Percentiles rank a stretch among this genome's conserved stretches.
Conservation (phyloP, 1,140 invertebrate genomes). For the Alviniconcha marisindica region DNA sequence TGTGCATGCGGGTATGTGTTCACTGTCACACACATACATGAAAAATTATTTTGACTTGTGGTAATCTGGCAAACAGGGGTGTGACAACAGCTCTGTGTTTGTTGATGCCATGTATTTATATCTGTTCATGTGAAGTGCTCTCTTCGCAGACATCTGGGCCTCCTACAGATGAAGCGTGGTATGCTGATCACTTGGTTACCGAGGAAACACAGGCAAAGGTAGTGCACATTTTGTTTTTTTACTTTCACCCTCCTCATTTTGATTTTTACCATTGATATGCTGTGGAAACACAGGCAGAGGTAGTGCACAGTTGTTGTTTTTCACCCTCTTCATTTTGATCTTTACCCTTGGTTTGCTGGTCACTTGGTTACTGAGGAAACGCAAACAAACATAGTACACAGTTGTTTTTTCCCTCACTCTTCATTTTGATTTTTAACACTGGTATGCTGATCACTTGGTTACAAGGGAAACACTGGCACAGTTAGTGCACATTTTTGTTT, state of each 20-base stretch:
- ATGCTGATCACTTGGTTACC: constrained; percentile 89
- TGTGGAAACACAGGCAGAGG: too few relatives aligned
- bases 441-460: constrained; percentile 92
- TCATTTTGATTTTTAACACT: constrained; percentile 70
- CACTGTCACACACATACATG: too few relatives aligned
- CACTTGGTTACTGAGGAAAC: constrained; percentile 93
- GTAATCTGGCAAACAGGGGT: too few relatives aligned
- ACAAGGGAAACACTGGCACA: constrained; percentile 95
- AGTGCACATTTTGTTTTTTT: not conserved
- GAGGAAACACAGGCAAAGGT: constrained; percentile 95
- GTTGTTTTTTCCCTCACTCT: too few relatives aligned
- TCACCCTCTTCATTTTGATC: too few relatives aligned
- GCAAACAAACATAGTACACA: constrained; percentile 86
- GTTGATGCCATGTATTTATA: not conserved
- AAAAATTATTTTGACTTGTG: not conserved
- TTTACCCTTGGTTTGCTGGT: constrained; percentile 94
- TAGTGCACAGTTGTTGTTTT: too few relatives aligned
- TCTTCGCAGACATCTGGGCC: constrained; percentile 64
- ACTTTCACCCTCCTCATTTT: too few relatives aligned
- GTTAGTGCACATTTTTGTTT: constrained; percentile 75
- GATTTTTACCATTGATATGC: not conserved
- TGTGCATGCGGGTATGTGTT: too few relatives aligned
- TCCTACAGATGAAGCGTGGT: constrained; percentile 84
- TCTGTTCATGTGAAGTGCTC: constrained; percentile 27
- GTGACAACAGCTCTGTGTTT: too few relatives aligned